Base-by-base conservation (phyloP, 2,797 vertebrate genomes). In the Galago senegalensis region DNA sequence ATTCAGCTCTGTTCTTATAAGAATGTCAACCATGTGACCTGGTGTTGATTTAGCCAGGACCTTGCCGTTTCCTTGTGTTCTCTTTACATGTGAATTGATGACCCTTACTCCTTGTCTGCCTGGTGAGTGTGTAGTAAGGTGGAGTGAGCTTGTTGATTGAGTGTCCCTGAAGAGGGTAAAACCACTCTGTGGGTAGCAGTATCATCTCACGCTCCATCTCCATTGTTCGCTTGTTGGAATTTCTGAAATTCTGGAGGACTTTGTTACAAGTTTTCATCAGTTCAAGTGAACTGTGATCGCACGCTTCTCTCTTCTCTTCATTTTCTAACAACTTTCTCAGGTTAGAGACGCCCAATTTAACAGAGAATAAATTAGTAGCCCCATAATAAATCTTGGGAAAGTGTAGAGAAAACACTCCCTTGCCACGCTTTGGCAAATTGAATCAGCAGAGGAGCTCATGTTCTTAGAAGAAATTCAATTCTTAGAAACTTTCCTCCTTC, bases 401-500 rank as follows among this genome's bases (percentile, higher is more conserved):
- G 69, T 60, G 37, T 67, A 70, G 58, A 77, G 86, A 94, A 97
- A 97, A 95, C 61, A 46, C 81, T 95, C 86, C 89, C 86, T 92
- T 91, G 96, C 73, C 90, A 70, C n/a, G 2, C 87, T 53, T 95
- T 87, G 75, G 93, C 37, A 89, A 93, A 93, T 92, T 8, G n/a
- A 96, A 95, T 80, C 80, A 83, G 87, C 86, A 92, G 88, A 87
- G 17, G 20, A 94, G 69, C 53, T 92, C 34, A 0, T 65, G 63
- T 96, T 95, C 95, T 97, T 96, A 92, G 96, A 95, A 93, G 91
- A 97, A 94, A 94, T 37, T 82, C 67, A 73, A 8, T 96, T 97
- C 94, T 96, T 95, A 95, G 95, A 94, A 96, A 92, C 34, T 61
- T 43, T 88, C 13, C 56, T 10, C 46, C 53, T 76, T 84, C 70